Conservation (phyloP, 2,113 vertebrate species). For the Monarcha castaneiventris region DNA sequence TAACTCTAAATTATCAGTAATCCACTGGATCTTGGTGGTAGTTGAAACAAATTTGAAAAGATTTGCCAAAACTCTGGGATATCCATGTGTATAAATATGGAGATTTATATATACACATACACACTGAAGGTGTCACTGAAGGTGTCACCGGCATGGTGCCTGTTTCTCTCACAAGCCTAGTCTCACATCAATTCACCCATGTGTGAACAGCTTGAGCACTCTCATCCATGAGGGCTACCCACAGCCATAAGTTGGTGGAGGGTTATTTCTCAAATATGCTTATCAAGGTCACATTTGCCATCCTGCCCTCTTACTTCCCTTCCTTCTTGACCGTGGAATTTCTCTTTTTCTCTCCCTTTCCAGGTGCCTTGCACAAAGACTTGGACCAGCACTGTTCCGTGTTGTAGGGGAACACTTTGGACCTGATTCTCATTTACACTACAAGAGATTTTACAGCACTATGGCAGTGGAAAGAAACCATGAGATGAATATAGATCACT, state of each 20-base stretch:
- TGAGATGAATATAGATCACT: constrained; percentile 48
- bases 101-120: background rate
- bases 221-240: background rate
- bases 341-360: background rate
- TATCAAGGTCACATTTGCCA: background rate
- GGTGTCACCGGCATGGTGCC: background rate
- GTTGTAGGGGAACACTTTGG: background rate
- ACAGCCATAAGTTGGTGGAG: background rate
- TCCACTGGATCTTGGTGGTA: background rate
- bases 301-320: background rate
- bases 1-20: constrained; percentile 40
- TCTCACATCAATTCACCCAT: background rate
- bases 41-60: constrained; percentile 5
- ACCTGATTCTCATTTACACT: constrained; percentile 26
- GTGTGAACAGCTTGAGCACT: background rate
- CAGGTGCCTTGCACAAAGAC: background rate
- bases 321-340: background rate
- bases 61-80: background rate
- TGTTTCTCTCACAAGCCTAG: background rate
- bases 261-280: background rate
- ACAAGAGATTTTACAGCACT: constrained; percentile 11
- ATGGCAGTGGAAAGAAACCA: constrained; percentile 10
- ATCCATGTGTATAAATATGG: background rate
- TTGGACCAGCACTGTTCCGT: background rate
- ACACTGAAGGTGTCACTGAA: background rate